phyloP scores from a whole-genome alignment of 2,888 invertebrate genomes.

The Iphiclides podalirius region DNA sequence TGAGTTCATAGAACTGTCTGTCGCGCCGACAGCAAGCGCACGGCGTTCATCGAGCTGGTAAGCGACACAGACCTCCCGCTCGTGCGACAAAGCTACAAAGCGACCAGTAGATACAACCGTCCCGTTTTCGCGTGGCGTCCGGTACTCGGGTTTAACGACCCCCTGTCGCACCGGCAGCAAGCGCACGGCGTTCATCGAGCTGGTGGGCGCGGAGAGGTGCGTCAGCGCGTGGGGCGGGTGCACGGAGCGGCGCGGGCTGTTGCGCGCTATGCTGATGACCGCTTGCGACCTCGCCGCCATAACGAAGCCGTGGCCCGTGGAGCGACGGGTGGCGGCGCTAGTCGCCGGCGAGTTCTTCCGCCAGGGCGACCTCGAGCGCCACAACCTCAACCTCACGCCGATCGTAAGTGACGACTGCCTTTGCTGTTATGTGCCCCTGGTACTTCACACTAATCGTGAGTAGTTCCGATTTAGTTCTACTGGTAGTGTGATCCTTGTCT shows the following conservation, averaged over 20 bases:
- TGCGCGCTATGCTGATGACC: slow-evolving; percentile 96
- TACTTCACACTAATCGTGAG: background rate
- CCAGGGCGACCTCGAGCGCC: slow-evolving; percentile 94
- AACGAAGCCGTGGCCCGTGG: slow-evolving; percentile 96
- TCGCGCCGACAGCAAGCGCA: slow-evolving; percentile 91
- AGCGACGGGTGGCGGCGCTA: slow-evolving; percentile 93
- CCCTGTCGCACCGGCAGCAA: too few species aligned
- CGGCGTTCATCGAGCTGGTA: slow-evolving; percentile 89
- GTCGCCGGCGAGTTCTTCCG: slow-evolving; percentile 96
- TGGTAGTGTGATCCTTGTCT: too few species aligned
- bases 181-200: slow-evolving; percentile 90
- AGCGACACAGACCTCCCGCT: too few species aligned
- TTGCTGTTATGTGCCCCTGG: background rate
- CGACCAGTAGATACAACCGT: too few species aligned
- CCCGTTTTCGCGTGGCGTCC: too few species aligned
- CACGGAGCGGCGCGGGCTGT: slow-evolving; percentile 88
- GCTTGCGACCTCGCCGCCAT: slow-evolving; percentile 97
- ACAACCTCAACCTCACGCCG: slow-evolving; percentile 93
- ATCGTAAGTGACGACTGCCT: slow-evolving; percentile 82
- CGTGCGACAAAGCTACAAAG: too few species aligned
- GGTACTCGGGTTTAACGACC: too few species aligned
- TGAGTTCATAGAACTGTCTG: too few species aligned
- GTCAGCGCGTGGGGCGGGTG: slow-evolving; percentile 81
- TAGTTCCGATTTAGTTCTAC: too few species aligned
- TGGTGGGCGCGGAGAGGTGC: slow-evolving; percentile 75